Conservation (phyloP, 2,113 vertebrate genomes). For the Riparia riparia region DNA sequence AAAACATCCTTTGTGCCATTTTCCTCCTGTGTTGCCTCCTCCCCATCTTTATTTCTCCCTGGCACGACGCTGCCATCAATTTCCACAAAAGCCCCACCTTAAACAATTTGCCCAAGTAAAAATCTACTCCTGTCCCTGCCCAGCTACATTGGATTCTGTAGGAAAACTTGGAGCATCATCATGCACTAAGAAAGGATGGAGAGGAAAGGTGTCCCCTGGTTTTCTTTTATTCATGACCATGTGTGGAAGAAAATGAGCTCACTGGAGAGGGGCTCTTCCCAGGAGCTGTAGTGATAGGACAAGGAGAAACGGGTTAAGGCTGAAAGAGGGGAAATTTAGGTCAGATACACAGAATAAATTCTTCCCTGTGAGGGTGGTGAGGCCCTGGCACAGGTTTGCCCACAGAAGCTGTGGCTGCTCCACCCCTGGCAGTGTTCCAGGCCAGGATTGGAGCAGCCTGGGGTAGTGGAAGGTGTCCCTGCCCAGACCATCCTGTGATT, state of each 20-base stretch:
- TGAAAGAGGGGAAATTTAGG: not conserved
- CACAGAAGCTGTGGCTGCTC: not conserved
- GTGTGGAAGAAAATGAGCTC: not conserved
- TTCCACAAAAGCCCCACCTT: not conserved
- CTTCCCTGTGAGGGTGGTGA: fast-evolving
- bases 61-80: not conserved
- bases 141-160: not conserved
- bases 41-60: not conserved
- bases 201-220: not conserved
- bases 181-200: not conserved
- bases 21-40: not conserved
- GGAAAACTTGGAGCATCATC: not conserved
- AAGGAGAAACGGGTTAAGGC: not conserved
- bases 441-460: not conserved
- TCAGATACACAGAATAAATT: not conserved
- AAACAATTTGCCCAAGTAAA: not conserved
- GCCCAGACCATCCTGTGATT: not conserved
- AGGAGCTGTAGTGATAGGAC: not conserved
- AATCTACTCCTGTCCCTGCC: not conserved
- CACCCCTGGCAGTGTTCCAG: not conserved
- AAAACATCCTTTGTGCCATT: not conserved
- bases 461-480: not conserved
- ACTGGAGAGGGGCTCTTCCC: not conserved
- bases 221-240: not conserved
- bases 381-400: fast-evolving